A percentile compares a stretch with the other conserved stretches of the same genome.
Conservation (phyloP, 1,140 invertebrate genomes). For the Zaprionus africanus region DNA sequence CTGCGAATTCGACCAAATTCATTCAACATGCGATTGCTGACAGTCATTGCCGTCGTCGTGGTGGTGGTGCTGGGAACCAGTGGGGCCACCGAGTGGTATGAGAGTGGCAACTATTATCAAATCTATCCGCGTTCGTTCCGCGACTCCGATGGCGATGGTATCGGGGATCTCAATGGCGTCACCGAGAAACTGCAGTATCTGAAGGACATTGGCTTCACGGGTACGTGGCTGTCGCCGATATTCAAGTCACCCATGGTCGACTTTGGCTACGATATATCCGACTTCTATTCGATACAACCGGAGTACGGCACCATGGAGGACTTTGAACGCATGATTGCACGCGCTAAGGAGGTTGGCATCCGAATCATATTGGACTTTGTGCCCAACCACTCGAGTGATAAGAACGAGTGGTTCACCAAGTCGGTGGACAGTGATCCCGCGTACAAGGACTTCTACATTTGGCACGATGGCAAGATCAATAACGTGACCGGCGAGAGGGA, state of each 20-base stretch:
- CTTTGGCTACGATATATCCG: constrained; percentile 90
- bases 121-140: constrained; percentile 91
- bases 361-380: constrained; percentile 89
- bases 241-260: constrained; percentile 89
- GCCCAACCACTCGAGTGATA: constrained; percentile 91
- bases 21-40: constrained; percentile 54
- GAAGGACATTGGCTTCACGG: constrained; percentile 86
- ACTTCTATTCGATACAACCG: constrained; percentile 90
- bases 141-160: constrained; percentile 90
- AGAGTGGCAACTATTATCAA: constrained; percentile 89
- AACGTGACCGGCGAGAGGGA: constrained; percentile 70
- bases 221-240: constrained; percentile 90
- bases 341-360: constrained; percentile 86
- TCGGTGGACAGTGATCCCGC: constrained; percentile 85
- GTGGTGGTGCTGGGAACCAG: constrained; percentile 34
- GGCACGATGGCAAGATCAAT: constrained; percentile 85
- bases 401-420: constrained; percentile 90
- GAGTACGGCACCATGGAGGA: constrained; percentile 90
- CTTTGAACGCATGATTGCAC: constrained; percentile 87
- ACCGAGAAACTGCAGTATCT: constrained; percentile 85
- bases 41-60: constrained; percentile 52
- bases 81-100: constrained; percentile 88
- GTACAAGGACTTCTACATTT: constrained; percentile 91
- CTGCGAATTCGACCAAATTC: constrained; percentile 39
- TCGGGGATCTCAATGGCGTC: constrained; percentile 89